Conservation (phyloP, 2,113 vertebrate species). For the Ictalurus punctatus region DNA sequence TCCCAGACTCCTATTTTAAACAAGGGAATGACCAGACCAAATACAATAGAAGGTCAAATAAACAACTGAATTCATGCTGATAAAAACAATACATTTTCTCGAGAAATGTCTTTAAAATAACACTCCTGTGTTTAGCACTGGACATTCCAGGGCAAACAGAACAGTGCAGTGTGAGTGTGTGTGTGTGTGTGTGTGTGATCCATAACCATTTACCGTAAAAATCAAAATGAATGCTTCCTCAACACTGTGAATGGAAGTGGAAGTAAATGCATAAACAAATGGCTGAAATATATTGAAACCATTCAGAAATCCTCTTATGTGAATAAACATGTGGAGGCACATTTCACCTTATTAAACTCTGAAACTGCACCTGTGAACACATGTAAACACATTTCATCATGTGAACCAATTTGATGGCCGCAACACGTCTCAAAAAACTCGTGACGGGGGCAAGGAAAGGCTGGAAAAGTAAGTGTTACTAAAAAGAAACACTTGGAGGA, state of each 20-base stretch:
- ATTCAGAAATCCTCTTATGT: background rate
- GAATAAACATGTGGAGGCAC: background rate
- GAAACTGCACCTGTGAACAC: background rate
- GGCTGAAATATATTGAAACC: background rate
- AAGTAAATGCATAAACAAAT: slow-evolving; percentile 1
- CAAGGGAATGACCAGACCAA: slow-evolving; percentile 14
- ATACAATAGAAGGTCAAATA: slow-evolving; percentile 37
- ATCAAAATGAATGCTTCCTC: background rate
- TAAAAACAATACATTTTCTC: slow-evolving; percentile 11
- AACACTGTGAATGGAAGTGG: background rate
- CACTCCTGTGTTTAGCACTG: background rate
- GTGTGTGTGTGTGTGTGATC: background rate
- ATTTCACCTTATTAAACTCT: background rate
- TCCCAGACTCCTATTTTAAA: slow-evolving; percentile 12
- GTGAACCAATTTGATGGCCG: background rate
- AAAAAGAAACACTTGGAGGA: too few species aligned
- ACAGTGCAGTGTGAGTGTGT: slow-evolving; percentile 6
- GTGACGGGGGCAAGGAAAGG: too few species aligned
- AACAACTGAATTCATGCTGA: slow-evolving; percentile 20
- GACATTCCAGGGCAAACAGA: background rate
- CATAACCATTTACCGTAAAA: background rate
- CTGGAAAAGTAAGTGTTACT: too few species aligned
- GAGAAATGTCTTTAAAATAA: background rate
- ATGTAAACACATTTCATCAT: background rate
- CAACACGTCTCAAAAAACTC: too few species aligned